phyloP scores from a whole-genome alignment of 2,113 vertebrate species.

The Anoura caudifer region DNA sequence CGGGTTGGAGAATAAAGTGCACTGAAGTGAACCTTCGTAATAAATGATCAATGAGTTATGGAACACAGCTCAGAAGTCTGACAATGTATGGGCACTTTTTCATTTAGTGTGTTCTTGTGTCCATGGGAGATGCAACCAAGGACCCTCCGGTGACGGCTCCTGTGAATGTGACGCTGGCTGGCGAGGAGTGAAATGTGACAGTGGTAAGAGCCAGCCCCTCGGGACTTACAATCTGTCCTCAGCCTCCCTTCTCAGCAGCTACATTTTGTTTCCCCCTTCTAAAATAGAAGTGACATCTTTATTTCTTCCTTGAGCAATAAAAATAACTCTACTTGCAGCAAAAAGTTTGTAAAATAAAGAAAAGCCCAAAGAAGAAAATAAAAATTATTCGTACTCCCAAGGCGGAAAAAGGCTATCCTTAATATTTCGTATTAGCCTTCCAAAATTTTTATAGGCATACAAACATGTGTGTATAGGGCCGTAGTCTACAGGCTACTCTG shows the following conservation, averaged over 20 bases:
- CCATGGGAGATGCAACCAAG: slow-evolving; percentile 88
- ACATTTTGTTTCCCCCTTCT: neutral
- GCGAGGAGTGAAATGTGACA: slow-evolving; percentile 88
- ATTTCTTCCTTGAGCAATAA: neutral
- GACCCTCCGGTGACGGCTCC: slow-evolving; percentile 85
- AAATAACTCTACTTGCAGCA: neutral
- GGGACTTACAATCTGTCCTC: rapidly evolving
- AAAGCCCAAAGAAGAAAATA: neutral
- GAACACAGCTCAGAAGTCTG: neutral
- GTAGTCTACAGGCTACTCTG: rapidly evolving
- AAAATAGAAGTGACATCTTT: neutral
- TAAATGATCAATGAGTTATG: neutral
- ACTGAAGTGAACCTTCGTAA: neutral
- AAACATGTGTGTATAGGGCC: neutral
- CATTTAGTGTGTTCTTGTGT: slow-evolving; percentile 85
- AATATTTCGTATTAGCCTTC: neutral
- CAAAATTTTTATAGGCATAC: too few relatives aligned
- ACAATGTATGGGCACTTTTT: neutral
- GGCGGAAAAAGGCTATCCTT: neutral
- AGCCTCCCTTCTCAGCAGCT: neutral
- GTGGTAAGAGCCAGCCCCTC: slow-evolving; percentile 74
- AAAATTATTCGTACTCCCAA: neutral
- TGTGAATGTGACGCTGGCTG: slow-evolving; percentile 91
- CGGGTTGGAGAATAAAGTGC: neutral
- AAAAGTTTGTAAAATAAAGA: slow-evolving; percentile 16